Percentiles rank a stretch among this genome's conserved stretches.
Evolutionary conservation across 2,888 invertebrate species (phyloP).

Genomic region (Microctonus hyperodae): DNA sequence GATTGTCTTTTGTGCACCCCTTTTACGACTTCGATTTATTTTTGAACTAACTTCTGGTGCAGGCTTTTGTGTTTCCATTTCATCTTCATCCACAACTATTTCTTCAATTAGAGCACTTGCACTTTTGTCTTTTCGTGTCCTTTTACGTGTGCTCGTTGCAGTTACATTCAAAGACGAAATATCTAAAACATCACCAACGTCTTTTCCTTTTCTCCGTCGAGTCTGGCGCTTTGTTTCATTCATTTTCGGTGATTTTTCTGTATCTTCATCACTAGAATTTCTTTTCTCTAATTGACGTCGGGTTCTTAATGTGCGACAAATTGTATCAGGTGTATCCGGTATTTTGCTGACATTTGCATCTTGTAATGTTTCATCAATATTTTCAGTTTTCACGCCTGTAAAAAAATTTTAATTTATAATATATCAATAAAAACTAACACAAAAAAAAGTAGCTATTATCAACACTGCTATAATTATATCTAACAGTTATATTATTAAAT

Average conservation of each 20-base stretch:
- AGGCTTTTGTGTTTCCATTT: slow-evolving; percentile 25
- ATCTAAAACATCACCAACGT: slow-evolving; percentile 21
- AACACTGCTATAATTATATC: not conserved
- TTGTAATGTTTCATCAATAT: slow-evolving; percentile 30
- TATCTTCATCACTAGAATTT: slow-evolving; percentile 28
- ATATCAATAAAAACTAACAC: slow-evolving; percentile 1
- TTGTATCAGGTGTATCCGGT: slow-evolving; percentile 28
- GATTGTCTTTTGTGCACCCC: slow-evolving; percentile 23
- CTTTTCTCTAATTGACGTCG: slow-evolving; percentile 32
- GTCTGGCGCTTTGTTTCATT: slow-evolving; percentile 26
- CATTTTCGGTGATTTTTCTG: slow-evolving; percentile 20
- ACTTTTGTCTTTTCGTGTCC: slow-evolving; percentile 31
- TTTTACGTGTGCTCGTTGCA: slow-evolving; percentile 29
- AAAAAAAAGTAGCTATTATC: slow-evolving; percentile 6
- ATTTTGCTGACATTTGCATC: slow-evolving; percentile 29
- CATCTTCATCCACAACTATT: slow-evolving; percentile 1
- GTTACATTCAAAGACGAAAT: slow-evolving; percentile 8
- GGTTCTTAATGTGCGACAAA: slow-evolving; percentile 33
- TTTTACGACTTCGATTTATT: slow-evolving; percentile 27
- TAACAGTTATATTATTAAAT: not conserved
- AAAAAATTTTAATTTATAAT: slow-evolving; percentile 1
- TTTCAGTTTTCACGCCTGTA: slow-evolving; percentile 39
- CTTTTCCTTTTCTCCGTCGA: slow-evolving; percentile 30
- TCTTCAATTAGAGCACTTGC: slow-evolving; percentile 23
- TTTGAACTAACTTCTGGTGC: slow-evolving; percentile 18